These are phyloP conservation scores for Maylandia zebra DNA, from an alignment of 2,113 vertebrate genomes.

Conservation along the genomic window DNA sequence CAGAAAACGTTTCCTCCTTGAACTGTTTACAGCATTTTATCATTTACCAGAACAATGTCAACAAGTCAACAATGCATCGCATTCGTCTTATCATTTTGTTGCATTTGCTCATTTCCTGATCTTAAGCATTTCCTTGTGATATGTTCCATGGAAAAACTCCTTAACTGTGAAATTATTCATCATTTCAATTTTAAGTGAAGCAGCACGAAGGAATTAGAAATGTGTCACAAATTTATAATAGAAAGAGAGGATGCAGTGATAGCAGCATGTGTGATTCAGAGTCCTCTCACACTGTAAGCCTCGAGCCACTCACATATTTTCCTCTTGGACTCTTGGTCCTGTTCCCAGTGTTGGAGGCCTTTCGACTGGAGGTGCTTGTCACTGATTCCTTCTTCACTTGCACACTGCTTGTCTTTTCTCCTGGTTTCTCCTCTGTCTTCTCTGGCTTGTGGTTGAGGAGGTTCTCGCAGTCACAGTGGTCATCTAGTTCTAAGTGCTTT, in stretches of 20 bases:
- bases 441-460: neutral
- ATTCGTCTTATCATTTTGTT: neutral
- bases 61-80: neutral
- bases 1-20: too few species aligned
- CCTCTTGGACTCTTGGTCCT: neutral
- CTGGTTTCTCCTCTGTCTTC: neutral
- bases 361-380: constrained; percentile 8
- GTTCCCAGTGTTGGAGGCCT: neutral
- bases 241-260: neutral
- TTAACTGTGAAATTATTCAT: neutral
- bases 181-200: neutral
- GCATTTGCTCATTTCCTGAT: neutral
- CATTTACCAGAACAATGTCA: neutral
- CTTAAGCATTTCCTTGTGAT: neutral
- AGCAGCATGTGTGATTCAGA: neutral
- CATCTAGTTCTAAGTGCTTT: neutral
- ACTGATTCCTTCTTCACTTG: neutral
- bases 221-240: neutral
- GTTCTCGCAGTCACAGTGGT: neutral
- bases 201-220: neutral
- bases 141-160: neutral
- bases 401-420: neutral
- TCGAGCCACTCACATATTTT: neutral
- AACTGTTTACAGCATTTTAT: neutral
- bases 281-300: constrained; percentile 20